A percentile compares a stretch with the other conserved stretches of the same genome.
Evolutionary conservation across 2,888 invertebrate species (phyloP).

Genomic region (Scrobipalpa costella): DNA sequence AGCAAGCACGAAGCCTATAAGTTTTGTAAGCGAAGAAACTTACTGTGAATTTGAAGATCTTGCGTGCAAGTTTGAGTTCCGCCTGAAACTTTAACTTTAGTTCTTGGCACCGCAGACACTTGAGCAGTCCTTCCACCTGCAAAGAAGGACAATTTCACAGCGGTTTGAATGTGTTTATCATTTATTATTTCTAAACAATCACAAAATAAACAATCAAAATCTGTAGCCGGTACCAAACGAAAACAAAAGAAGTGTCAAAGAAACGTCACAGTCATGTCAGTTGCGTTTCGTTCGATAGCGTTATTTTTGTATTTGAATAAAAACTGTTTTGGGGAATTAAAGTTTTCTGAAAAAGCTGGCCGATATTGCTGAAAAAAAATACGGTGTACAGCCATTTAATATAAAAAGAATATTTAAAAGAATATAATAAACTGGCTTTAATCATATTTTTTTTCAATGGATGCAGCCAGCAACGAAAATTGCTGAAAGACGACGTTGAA

Average conservation of each 20-base stretch:
- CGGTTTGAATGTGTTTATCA: not conserved
- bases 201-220: not conserved
- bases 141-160: conserved; percentile 26
- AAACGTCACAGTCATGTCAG: not conserved
- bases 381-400: not conserved
- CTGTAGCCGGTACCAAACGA: not conserved
- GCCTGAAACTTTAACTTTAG: conserved; percentile 94
- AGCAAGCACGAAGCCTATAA: not conserved
- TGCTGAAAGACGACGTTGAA: not conserved
- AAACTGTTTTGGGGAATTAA: not conserved
- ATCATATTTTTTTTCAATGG: not conserved
- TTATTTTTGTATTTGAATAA: not conserved
- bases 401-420: not conserved
- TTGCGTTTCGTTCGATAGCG: conserved; percentile 6
- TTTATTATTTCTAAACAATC: not conserved
- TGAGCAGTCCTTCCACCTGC: conserved; percentile 86
- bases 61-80: conserved; percentile 94
- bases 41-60: conserved; percentile 86
- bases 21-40: conserved; percentile 48
- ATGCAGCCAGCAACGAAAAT: conserved; percentile 11
- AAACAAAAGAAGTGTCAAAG: not conserved
- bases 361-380: not conserved
- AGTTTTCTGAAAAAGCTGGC: not conserved
- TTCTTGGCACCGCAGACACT: conserved; percentile 91
- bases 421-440: not conserved